These are phyloP conservation scores for Argentina silus DNA, from an alignment of 2,797 vertebrate genomes.

Conservation along the genomic window DNA sequence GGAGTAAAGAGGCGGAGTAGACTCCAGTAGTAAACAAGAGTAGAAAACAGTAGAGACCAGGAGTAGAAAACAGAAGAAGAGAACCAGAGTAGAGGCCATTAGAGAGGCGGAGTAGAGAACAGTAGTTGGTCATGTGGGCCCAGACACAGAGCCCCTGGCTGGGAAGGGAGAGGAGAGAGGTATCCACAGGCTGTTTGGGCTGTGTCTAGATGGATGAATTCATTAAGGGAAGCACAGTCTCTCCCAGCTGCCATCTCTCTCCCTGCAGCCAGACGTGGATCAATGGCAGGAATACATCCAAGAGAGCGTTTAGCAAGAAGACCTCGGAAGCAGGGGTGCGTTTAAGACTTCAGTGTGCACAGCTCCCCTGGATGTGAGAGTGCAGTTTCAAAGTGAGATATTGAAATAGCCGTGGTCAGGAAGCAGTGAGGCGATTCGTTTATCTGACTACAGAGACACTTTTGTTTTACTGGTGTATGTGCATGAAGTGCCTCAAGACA, in stretches of 20 bases:
- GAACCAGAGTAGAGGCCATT: background rate
- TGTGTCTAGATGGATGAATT: slow-evolving; percentile 79
- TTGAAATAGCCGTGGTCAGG: slow-evolving; percentile 56
- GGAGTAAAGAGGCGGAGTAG: too few relatives aligned
- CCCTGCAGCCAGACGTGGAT: slow-evolving; percentile 84
- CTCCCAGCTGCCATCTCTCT: slow-evolving; percentile 80
- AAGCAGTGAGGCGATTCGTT: slow-evolving; percentile 61
- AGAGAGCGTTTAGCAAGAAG: slow-evolving; percentile 82
- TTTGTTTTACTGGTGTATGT: slow-evolving; percentile 53
- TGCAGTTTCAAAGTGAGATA: slow-evolving; percentile 60
- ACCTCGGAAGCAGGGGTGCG: slow-evolving; percentile 77
- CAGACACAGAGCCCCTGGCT: slow-evolving; percentile 60
- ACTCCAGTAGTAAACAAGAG: too few relatives aligned
- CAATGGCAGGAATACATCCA: slow-evolving; percentile 83
- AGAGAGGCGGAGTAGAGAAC: slow-evolving; percentile 26
- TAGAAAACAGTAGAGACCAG: too few relatives aligned
- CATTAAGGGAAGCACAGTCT: slow-evolving; percentile 77
- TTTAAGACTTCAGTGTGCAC: slow-evolving; percentile 76
- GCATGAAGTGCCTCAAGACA: slow-evolving; percentile 39
- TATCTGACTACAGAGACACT: slow-evolving; percentile 61
- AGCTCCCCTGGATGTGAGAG: slow-evolving; percentile 72
- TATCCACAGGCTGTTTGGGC: slow-evolving; percentile 79
- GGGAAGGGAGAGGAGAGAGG: slow-evolving; percentile 50
- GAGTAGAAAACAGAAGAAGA: too few relatives aligned
- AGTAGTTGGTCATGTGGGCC: slow-evolving; percentile 64